A percentile compares a stretch with the other conserved stretches of the same genome.
Evolutionary conservation across 2,113 vertebrate genomes (phyloP).

Genomic region (Vidua macroura): DNA sequence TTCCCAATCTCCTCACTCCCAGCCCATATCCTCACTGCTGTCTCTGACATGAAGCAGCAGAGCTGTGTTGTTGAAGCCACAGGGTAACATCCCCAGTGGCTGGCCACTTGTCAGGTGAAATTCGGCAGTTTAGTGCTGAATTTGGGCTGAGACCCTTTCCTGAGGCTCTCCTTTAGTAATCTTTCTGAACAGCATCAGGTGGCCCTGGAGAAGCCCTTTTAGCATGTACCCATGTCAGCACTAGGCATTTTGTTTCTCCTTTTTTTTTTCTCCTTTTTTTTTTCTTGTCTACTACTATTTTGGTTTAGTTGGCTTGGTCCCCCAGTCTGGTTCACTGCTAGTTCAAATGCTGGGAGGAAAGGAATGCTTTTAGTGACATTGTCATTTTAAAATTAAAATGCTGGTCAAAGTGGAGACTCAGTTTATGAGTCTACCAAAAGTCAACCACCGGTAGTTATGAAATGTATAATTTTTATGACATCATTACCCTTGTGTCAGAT

Average conservation of each 20-base stretch:
- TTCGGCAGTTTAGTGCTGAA: background rate
- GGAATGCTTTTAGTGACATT: background rate
- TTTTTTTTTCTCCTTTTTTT: background rate
- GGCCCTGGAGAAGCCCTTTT: background rate
- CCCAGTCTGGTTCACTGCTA: background rate
- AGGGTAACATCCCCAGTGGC: fast-evolving
- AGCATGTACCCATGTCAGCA: background rate
- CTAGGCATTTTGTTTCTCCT: background rate
- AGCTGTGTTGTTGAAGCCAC: background rate
- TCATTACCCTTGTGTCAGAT: background rate
- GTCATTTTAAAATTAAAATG: background rate
- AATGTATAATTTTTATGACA: background rate
- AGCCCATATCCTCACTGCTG: background rate
- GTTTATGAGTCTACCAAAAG: background rate
- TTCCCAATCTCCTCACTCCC: background rate
- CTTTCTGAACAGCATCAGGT: background rate
- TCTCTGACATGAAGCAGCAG: background rate
- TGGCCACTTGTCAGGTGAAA: background rate
- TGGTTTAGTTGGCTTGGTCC: background rate
- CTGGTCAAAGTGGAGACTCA: background rate
- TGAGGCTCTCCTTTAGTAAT: background rate
- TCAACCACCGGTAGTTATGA: background rate
- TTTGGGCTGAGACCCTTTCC: background rate
- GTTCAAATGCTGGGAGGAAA: background rate
- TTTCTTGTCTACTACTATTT: background rate